Conservation (phyloP, 2,888 invertebrate species). For the Pyrrhia umbra region DNA sequence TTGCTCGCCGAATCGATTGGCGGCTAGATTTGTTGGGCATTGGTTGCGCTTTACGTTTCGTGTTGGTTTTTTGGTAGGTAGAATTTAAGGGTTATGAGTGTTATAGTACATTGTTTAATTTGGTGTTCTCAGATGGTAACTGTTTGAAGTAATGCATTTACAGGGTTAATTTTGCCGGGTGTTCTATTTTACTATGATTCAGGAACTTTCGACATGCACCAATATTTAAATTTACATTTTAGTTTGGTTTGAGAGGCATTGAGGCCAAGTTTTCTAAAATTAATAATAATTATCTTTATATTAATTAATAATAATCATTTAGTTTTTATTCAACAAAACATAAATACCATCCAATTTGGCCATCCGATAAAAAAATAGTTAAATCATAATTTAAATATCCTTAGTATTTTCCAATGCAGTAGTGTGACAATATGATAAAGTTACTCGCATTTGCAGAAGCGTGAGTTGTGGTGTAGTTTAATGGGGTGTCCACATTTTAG, state of each 20-base stretch:
- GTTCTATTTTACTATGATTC: background rate
- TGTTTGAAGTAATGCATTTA: background rate
- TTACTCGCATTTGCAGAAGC: constrained; percentile 18
- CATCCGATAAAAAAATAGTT: too few relatives aligned
- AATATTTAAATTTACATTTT: too few relatives aligned
- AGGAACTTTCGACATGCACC: too few relatives aligned
- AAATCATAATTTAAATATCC: background rate
- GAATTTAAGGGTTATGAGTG: constrained; percentile 36
- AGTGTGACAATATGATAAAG: constrained; percentile 35
- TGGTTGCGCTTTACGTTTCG: constrained; percentile 59
- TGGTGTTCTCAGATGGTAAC: constrained; percentile 5
- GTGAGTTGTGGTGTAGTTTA: constrained; percentile 23
- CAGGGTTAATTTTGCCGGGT: background rate
- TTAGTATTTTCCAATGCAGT: background rate
- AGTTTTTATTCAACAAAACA: background rate
- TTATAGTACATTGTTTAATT: constrained; percentile 26
- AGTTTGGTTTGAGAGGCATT: too few relatives aligned
- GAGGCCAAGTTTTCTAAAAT: too few relatives aligned
- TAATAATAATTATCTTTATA: too few relatives aligned
- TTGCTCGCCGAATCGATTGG: constrained; percentile 83
- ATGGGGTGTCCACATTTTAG: constrained; percentile 35
- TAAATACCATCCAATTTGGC: background rate
- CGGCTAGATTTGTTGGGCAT: constrained; percentile 63
- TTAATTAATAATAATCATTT: too few relatives aligned
- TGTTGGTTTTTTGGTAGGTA: constrained; percentile 58